These are phyloP conservation scores for Drosophila fungiperda DNA, from an alignment of 2,888 invertebrate genomes.

Conservation along the genomic window DNA sequence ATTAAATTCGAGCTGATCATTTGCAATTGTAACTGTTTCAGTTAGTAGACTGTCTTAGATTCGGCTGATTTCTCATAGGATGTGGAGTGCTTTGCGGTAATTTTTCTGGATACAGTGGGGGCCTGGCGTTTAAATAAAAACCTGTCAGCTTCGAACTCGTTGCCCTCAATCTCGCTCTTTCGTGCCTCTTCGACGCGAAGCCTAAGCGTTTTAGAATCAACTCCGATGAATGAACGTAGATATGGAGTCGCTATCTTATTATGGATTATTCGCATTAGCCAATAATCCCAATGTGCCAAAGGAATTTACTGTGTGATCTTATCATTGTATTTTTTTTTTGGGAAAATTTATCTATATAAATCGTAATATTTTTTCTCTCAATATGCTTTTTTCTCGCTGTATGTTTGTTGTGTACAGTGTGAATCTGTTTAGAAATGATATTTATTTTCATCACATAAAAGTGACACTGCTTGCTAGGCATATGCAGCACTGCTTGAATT, in stretches of 20 bases:
- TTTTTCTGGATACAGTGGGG: background rate
- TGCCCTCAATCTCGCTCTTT: no score
- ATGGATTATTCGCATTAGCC: conserved; percentile 33
- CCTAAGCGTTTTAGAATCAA: conserved; percentile 32
- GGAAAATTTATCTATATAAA: background rate
- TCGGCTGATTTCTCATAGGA: background rate
- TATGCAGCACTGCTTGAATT: background rate
- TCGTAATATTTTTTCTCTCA: background rate
- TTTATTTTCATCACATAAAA: background rate
- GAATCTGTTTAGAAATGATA: background rate
- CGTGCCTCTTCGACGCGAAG: conserved; percentile 33
- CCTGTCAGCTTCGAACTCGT: background rate
- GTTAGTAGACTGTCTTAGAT: no score
- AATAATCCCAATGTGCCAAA: conserved; percentile 46
- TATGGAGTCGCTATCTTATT: conserved; percentile 45
- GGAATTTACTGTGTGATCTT: background rate
- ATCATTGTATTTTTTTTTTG: background rate
- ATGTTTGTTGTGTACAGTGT: background rate
- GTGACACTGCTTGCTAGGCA: conserved; percentile 4
- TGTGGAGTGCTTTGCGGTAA: conserved; percentile 23
- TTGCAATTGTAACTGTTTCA: background rate
- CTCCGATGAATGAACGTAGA: conserved; percentile 23
- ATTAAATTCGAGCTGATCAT: background rate
- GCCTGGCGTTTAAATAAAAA: background rate
- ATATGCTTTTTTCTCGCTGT: background rate